Evolutionary conservation across 2,113 vertebrate genomes (phyloP).

Genomic region (Agapornis roseicollis): DNA sequence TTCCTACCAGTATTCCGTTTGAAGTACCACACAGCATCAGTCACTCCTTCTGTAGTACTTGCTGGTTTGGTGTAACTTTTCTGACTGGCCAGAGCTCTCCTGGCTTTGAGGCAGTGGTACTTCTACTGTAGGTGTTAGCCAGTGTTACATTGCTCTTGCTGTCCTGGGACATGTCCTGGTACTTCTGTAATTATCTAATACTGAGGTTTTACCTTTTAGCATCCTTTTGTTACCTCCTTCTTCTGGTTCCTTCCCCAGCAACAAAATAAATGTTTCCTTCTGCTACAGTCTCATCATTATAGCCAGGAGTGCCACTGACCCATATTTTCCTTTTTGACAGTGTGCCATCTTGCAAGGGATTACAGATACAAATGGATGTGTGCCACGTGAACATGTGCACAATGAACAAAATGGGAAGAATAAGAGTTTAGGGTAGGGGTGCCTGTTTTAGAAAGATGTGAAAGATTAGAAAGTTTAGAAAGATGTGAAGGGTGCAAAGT

Average conservation of each 20-base stretch:
- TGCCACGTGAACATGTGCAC: not conserved
- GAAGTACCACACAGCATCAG: not conserved
- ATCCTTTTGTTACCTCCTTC: not conserved
- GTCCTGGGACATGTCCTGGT: not conserved
- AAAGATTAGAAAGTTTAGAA: no score
- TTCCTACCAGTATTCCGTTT: not conserved
- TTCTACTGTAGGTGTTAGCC: not conserved
- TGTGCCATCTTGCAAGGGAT: not conserved
- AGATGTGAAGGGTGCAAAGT: not conserved
- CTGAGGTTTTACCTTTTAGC: not conserved
- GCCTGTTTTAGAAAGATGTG: no score
- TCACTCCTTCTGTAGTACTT: not conserved
- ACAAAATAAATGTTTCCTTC: not conserved
- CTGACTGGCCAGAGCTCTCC: not conserved
- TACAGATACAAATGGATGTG: not conserved
- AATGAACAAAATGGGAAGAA: not conserved
- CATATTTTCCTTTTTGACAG: not conserved
- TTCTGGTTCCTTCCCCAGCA: not conserved
- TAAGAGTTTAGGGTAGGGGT: fast-evolving
- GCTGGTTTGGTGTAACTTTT: not conserved
- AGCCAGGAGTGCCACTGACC: not conserved
- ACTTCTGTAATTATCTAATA: not conserved
- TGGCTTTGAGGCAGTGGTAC: not conserved
- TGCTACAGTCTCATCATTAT: not conserved
- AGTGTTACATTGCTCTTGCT: not conserved